phyloP scores from a whole-genome alignment of 2,797 vertebrate species.

The Gambusia yucatana region DNA sequence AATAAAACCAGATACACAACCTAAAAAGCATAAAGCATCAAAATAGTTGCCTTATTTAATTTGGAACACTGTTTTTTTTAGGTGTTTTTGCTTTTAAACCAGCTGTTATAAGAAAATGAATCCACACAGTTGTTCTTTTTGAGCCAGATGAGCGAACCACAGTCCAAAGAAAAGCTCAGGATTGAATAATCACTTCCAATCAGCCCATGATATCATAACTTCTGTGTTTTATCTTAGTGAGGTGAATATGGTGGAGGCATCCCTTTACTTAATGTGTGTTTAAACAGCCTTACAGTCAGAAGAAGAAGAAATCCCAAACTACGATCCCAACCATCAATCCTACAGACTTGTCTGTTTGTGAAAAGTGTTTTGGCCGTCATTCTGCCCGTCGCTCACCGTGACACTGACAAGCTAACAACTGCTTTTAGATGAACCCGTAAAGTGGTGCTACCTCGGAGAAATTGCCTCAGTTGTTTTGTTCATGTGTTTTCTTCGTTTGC shows the following conservation, averaged over 20 bases:
- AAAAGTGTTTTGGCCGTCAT: not conserved
- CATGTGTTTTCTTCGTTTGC: not conserved
- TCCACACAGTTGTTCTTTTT: not conserved
- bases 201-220: not conserved
- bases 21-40: not conserved
- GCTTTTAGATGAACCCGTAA: not conserved
- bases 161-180: not conserved
- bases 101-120: not conserved
- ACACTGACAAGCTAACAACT: conserved; percentile 1
- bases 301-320: not conserved
- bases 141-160: not conserved
- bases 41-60: not conserved
- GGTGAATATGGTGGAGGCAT: not conserved
- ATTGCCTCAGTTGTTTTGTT: not conserved
- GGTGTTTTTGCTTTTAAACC: not conserved
- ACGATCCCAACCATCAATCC: not conserved
- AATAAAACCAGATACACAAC: not conserved
- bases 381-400: not conserved
- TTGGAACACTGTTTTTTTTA: not conserved
- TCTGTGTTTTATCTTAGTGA: not conserved
- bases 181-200: not conserved
- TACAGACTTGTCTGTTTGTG: not conserved
- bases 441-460: not conserved
- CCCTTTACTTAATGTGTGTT: not conserved
- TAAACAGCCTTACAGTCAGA: not conserved